Evolutionary conservation across 1,140 invertebrate species (phyloP), one percentile per base, ranked within the genome.

Genomic region (Mactra quadrangularis): DNA sequence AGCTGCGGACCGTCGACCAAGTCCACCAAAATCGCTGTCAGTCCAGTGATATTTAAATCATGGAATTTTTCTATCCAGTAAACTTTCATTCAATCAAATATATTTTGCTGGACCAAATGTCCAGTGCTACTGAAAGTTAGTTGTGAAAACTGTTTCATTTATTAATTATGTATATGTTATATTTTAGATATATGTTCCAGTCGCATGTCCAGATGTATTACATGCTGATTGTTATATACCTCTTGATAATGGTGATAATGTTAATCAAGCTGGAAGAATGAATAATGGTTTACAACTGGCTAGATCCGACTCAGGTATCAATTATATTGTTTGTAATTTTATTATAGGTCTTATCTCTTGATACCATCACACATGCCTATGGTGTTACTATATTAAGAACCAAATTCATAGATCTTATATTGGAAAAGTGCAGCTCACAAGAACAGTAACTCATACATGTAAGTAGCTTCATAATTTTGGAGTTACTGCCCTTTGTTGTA

Each of bases 291-390:
- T 75, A 1, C 53, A 75, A 57, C 25, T 75, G 13, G 52, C 72
- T 25, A 75, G 72, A 75, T 75, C 72, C n/a, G 53, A 75, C 17
- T 75, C 72, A 59, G 53, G 72, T 75, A 38, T 13, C 22, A 45
- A 33, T 11, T 4, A n/a, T 62, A 35, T 62, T 27, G 3, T 62
- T 9, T 35, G n/a, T 35, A 35, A 19, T 35, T 11, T 33, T 35
- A 62, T 33, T 33, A 4, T 7, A 11, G 45, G 9, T 19, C 9
- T 47, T 9, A 47, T 62, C 55, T 59, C n/a, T 55, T 6, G 52
- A 15, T 11, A 55, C 6, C 7, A 22, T n/a, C 13, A 4, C n/a
- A 6, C 7, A 13, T 4, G 13, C 6, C 52, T 22, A 11, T 19
- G 17, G 17, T 64, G 15, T 19, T 35, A 19, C 9, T n/a, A 33